Conservation (phyloP, 2,113 vertebrate species). For the Potamarius usumacintae region DNA sequence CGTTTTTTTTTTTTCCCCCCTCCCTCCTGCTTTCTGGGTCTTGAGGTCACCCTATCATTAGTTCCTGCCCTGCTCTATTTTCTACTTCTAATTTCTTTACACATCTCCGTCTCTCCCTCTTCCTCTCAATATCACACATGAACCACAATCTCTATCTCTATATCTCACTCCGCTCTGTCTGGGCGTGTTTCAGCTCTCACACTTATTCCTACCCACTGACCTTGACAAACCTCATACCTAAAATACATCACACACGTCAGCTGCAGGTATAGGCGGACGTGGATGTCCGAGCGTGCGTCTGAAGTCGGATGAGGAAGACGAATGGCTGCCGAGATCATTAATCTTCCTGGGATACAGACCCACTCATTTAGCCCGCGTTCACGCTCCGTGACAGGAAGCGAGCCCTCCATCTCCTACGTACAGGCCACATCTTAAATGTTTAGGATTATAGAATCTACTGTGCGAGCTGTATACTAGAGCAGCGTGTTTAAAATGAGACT, state of each 20-base stretch:
- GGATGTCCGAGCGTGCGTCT: not conserved
- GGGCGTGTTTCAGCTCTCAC: not conserved
- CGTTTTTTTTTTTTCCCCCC: not conserved
- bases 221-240: conserved; percentile 18
- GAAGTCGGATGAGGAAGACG: not conserved
- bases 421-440: not conserved
- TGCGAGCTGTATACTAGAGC: not conserved
- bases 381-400: not conserved
- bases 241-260: not conserved
- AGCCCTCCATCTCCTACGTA: not conserved
- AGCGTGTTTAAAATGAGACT: not conserved
- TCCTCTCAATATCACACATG: not conserved
- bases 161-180: not conserved
- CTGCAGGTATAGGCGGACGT: not conserved
- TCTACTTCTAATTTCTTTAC: conserved; percentile 37
- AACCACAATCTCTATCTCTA: not conserved
- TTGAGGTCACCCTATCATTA: conserved; percentile 25
- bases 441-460: not conserved
- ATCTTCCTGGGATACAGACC: not conserved
- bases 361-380: not conserved
- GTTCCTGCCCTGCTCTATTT: conserved; percentile 38
- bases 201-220: conserved; percentile 8
- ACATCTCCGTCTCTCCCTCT: not conserved
- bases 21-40: conserved; percentile 26
- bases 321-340: no score